Evolutionary conservation across 2,797 vertebrate species (phyloP), one percentile per base, ranked within the genome.

Genomic region (Silurus aristotelis): DNA sequence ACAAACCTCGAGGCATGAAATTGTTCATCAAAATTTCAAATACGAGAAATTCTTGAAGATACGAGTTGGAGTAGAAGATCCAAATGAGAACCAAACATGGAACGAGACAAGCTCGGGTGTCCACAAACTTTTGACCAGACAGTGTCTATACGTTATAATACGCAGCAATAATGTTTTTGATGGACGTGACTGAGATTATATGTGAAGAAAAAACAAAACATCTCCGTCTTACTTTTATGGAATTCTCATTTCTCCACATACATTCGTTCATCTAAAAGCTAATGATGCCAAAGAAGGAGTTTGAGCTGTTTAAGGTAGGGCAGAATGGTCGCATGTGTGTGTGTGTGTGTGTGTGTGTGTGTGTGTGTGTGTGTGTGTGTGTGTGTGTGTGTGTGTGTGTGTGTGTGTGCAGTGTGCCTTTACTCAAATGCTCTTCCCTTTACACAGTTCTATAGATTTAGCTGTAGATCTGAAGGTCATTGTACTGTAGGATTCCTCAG

Each of bases 271-370:
- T 83, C 5, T 92, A 87, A 87, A 96, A 99, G 98, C 96, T 99
- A 8, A 96, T 99, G 96, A 99, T 99, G 98, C 97, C 98, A 97
- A 99, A 98, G 95, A 99, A 96, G 96, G 98, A 99, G 91, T 99
- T 99, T 98, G 97, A 99, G 93, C 96, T 98, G 94, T 99, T 99
- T 92, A 99, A 99, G 98, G 97, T 99, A 99, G 89, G 95, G 78
- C 80, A 84, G 55, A 14, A 58, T 25, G 75, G 2, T 64, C 88
- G 82, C 80, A 80, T 90, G 92, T 86, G 19, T 64, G 48, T 6
- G 72, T 78, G 73, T 81, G 78, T 82, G 73, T 56, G 64, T 56
- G 83, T 46, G 17, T 55, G 58, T 19, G 78, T 72, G 73, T 82
- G 77, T 77, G 71, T 55, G 58, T 19, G 78, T 72, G 73, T 82